These are phyloP conservation scores for Acestrorhynchus altus DNA, from an alignment of 2,797 vertebrate species.

Conservation along the genomic window DNA sequence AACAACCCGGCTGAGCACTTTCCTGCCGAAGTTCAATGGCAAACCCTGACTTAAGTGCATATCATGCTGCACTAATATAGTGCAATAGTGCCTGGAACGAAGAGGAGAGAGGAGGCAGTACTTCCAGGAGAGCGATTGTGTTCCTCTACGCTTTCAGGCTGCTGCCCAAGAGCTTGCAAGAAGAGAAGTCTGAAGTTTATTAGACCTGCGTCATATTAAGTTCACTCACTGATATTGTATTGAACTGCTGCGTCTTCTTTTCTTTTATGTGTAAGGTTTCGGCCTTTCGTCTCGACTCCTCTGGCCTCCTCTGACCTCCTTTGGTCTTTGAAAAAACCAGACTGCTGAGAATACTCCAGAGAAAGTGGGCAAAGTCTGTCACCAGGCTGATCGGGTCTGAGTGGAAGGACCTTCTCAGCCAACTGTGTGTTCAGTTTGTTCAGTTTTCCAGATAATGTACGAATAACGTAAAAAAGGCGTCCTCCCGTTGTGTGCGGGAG, in stretches of 20 bases:
- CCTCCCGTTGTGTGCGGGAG: slow-evolving; percentile 64
- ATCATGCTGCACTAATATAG: slow-evolving; percentile 99
- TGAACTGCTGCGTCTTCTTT: slow-evolving; percentile 62
- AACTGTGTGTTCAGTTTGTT: no score
- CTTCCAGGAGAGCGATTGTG: slow-evolving; percentile 79
- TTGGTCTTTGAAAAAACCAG: no score
- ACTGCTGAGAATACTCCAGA: slow-evolving; percentile 72
- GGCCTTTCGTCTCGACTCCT: slow-evolving; percentile 72
- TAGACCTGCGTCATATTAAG: slow-evolving; percentile 67
- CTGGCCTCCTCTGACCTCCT: no score
- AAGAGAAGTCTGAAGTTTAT: slow-evolving; percentile 67
- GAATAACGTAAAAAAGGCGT: slow-evolving; percentile 63
- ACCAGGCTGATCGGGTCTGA: slow-evolving; percentile 11
- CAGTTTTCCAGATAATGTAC: background rate
- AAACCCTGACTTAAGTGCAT: slow-evolving; percentile 81
- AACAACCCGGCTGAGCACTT: slow-evolving; percentile 21
- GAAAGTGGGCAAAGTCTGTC: slow-evolving; percentile 8
- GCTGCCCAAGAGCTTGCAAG: slow-evolving; percentile 61
- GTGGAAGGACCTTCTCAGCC: slow-evolving; percentile 5
- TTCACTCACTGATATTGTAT: slow-evolving; percentile 71
- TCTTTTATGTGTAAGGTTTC: slow-evolving; percentile 72
- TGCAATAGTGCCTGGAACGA: slow-evolving; percentile 91
- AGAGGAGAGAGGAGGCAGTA: slow-evolving; percentile 83
- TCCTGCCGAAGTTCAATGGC: slow-evolving; percentile 69
- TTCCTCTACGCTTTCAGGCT: slow-evolving; percentile 73